Evolutionary conservation across 2,888 invertebrate genomes (phyloP), one percentile per base, ranked within the genome.

Genomic region (Chrysolina haemoptera): DNA sequence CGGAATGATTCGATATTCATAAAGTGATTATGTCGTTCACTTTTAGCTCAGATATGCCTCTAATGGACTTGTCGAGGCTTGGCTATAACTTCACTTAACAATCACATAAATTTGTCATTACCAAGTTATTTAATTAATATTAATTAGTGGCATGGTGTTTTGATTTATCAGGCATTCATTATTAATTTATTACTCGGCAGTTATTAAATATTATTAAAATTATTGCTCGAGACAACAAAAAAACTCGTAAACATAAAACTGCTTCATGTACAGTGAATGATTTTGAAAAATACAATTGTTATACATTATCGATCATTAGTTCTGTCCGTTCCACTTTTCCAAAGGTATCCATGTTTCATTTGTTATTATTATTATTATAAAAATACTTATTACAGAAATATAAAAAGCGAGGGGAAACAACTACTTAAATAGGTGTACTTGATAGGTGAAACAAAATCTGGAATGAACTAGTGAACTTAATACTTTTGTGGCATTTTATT

Each of bases 41-140:
- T 65, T 65, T 20, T 5, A 46, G 22, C 22, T 66, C 12, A 66
- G 27, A 27, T 35, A 27, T 53, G 2, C 35, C 20, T 66, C 50
- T 65, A 46, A 65, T 65, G 65, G 46, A 65, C 65, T 65, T 41
- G 65, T 65, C 22, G 41, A 48, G 46, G 46, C 46, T 20, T 22
- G 46, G 65, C 65, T 20, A 27, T 65, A 20, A 48, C 22, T 65
- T 27, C 46, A 11, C 65, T 46, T 11, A 48, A 65, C 48, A 65
- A 22, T 65, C 48, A 65, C 65, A 66, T 48, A 22, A n/a, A 66
- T 66, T 66, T 66, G 50, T 66, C 66, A 53, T 27, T 27, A 12
- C 16, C 16, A 50, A 22, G 41, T 46, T 65, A 66, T 66, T 66
- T 35, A 66, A 66, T 66, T 50, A 18, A 50, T 50, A 50, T 50